Evolutionary conservation across 2,113 vertebrate genomes (phyloP), one percentile per base, ranked within the genome.

Genomic region (Sebastes fasciatus): DNA sequence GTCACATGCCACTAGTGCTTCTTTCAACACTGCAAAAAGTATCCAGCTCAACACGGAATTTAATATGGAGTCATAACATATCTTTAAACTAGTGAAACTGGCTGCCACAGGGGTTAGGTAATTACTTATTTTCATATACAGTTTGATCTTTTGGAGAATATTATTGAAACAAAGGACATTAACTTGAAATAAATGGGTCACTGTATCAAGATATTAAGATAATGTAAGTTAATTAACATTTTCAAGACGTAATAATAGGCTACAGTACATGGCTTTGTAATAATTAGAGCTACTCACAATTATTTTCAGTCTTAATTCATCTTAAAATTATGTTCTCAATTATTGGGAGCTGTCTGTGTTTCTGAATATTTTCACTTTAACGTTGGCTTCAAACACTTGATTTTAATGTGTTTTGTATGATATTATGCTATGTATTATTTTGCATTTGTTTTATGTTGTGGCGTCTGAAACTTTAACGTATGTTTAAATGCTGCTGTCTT

Each of bases 1-100:
- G 92, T 71, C 69, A 92, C 86, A 93, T 92, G 65, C 86, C 92
- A 87, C 77, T 17, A 54, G 60, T 51, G 46, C 83, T 89, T 82
- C 63, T 86, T 91, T 87, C 80, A 83, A 77, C 72, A n/a, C 61
- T 73, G 79, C 46, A 88, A 74, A 77, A 85, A 77, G 62, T 83
- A 60, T 83, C 68, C 65, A 77, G 63, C 80, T 77, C 79, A 89
- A 63, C 57, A 87, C 61, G 76, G 79, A 79, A 73, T 89, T 89
- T 81, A 70, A 82, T 81, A 79, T 83, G 76, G 13, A 87, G 70
- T 86, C 80, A 82, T 84, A 67, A 81, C 67, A 57, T 88, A 77
- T 60, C 23, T 61, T 73, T 73, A 80, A 65, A 67, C 55, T 62
- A 58, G 63, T n/a, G 48, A 87, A 45, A 65, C 49, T 23, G 54